These are phyloP conservation scores for Metridium senile DNA, from an alignment of 92 coral and sea anemone genomes.

Conservation along the genomic window DNA sequence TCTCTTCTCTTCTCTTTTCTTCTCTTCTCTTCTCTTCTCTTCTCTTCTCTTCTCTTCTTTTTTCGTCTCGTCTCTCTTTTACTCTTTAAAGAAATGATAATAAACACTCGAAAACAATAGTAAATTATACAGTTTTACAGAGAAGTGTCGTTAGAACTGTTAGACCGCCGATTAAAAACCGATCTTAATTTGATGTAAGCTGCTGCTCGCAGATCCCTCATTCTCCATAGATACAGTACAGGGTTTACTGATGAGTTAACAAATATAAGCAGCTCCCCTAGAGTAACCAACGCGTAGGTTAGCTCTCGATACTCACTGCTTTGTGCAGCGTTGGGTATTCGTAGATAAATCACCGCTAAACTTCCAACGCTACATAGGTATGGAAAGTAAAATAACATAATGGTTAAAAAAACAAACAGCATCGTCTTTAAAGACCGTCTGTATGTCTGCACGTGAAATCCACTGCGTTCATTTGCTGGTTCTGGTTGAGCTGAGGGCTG, in stretches of 20 bases:
- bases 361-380: constrained; percentile 9
- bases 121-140: too few species aligned
- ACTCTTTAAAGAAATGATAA: too few species aligned
- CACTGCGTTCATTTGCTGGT: background rate
- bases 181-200: background rate
- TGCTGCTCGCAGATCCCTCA: constrained; percentile 13
- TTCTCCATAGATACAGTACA: constrained; percentile 12
- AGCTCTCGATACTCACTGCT: background rate
- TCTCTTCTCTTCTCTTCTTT: too few species aligned
- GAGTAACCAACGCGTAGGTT: constrained; percentile 4
- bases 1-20: too few species aligned
- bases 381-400: constrained; percentile 14
- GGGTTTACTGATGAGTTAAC: constrained; percentile 12
- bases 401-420: background rate
- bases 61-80: too few species aligned
- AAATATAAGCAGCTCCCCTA: constrained; percentile 5
- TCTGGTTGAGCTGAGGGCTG: background rate
- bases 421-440: constrained; percentile 6
- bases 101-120: too few species aligned
- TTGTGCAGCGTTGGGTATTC: constrained; percentile 16
- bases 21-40: too few species aligned
- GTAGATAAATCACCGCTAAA: background rate
- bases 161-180: background rate
- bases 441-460: constrained; percentile 18
- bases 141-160: too few species aligned